Evolutionary conservation across 1,140 invertebrate species (phyloP).

Genomic region (Gryon sp.): DNA sequence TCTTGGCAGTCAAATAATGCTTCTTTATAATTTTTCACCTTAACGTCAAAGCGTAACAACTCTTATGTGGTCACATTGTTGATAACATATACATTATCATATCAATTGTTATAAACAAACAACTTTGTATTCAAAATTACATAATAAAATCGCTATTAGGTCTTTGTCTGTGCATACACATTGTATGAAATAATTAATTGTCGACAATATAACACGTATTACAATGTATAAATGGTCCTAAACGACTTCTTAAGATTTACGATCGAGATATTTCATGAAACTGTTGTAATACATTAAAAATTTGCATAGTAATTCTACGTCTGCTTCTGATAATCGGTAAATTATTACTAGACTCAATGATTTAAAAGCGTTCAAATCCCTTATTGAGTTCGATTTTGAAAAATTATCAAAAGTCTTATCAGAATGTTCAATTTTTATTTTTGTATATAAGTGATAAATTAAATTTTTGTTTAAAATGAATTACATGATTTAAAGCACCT

Average conservation of each 20-base stretch:
- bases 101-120: too few species aligned
- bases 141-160: too few species aligned
- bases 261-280: constrained; percentile 17
- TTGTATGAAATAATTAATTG: constrained; percentile 1
- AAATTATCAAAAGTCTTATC: too few species aligned
- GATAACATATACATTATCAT: too few species aligned
- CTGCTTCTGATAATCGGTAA: constrained; percentile 16
- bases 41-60: constrained; percentile 55
- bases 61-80: constrained; percentile 31
- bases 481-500: too few species aligned
- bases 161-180: constrained; percentile 2
- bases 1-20: constrained; percentile 70
- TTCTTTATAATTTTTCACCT: constrained; percentile 42
- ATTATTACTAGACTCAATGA: background rate
- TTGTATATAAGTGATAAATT: too few species aligned
- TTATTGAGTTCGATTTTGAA: background rate
- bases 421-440: too few species aligned
- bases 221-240: constrained; percentile 6
- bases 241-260: constrained; percentile 23
- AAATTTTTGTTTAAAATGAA: too few species aligned
- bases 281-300: constrained; percentile 18
- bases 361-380: constrained; percentile 4
- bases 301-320: constrained; percentile 18
- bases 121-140: too few species aligned
- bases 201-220: background rate